Evolutionary conservation across 1,140 invertebrate genomes (phyloP), one percentile per base, ranked within the genome.

Genomic region (Vollenhovia emeryi): DNA sequence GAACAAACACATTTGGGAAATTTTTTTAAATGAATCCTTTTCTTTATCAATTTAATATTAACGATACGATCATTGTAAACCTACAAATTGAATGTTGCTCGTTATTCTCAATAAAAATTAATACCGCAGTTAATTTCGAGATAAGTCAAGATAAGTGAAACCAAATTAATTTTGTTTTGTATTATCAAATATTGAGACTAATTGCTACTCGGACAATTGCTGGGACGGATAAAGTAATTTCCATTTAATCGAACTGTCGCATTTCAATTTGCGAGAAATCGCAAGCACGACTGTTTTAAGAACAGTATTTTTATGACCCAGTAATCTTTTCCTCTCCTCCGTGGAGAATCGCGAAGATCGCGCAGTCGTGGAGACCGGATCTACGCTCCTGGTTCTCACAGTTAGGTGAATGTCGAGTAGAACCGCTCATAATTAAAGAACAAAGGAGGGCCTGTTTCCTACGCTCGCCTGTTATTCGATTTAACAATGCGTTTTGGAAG

Each of bases 321-420:
- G 62, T 74, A 78, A 87, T 90, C 48, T 69, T 69, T 75, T 87
- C 73, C 48, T 86, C 59, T 57, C 55, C 60, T 80, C 68, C 74
- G 60, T 48, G 75, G 30, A 36, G 87, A 87, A 85, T 52, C 21
- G 71, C 74, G 68, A 84, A 84, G 60, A 69, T 40, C 52, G 82
- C 11, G 24, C 15, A 73, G 36, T 82, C 66, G 68, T 33, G 52
- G 64, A 66, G 88, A 74, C 89, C 89, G 89, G 89, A 90, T 87
- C 68, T 89, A 90, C 89, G 89, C 88, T 90, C 55, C 36, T 90
- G 89, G 73, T 90, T 90, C 88, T 87, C 88, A 87, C 89, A 87
- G 89, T 86, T 87, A 87, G 62, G 52, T 73, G 89, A 90, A 89
- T 69, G 82, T 75, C 71, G 88, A 79, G 74, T 59, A 69, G 85